These are phyloP conservation scores for Asteroscopus sphinx DNA, from an alignment of 2,888 invertebrate genomes.

Conservation along the genomic window DNA sequence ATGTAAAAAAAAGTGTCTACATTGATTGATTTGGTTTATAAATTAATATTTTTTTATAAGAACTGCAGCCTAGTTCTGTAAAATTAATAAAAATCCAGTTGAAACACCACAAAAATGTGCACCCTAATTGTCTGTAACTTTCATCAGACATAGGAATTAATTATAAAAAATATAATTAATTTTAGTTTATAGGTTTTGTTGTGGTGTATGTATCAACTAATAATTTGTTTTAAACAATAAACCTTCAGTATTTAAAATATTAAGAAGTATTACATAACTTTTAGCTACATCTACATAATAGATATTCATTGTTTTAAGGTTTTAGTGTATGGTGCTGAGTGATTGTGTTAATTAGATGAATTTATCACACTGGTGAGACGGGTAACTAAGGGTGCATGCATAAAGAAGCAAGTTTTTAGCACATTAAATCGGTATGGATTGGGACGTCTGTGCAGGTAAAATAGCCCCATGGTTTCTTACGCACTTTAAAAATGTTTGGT, in stretches of 20 bases:
- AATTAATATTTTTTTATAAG: not conserved
- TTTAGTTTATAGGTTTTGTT: slow-evolving; percentile 59
- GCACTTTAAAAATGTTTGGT: too few relatives aligned
- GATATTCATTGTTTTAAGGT: slow-evolving; percentile 34
- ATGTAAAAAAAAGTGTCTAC: slow-evolving; percentile 2
- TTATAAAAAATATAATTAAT: slow-evolving; percentile 35
- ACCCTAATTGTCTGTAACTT: slow-evolving; percentile 3
- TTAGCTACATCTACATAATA: slow-evolving; percentile 56
- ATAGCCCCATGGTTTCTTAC: too few relatives aligned
- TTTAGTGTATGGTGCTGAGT: slow-evolving; percentile 18
- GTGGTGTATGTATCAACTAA: slow-evolving; percentile 64
- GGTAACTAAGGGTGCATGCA: too few relatives aligned
- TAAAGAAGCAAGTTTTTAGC: too few relatives aligned
- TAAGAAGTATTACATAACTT: slow-evolving; percentile 58
- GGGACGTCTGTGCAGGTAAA: too few relatives aligned
- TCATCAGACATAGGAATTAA: slow-evolving; percentile 20
- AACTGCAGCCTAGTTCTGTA: not conserved
- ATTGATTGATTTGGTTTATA: not conserved
- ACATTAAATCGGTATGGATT: too few relatives aligned
- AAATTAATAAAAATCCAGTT: not conserved
- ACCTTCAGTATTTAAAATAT: slow-evolving; percentile 58
- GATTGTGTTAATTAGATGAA: slow-evolving; percentile 2
- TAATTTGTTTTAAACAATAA: slow-evolving; percentile 54
- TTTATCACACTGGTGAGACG: too few relatives aligned
- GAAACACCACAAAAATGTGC: not conserved